phyloP scores from a whole-genome alignment of 2,888 invertebrate species.

The Lithodes maja region DNA sequence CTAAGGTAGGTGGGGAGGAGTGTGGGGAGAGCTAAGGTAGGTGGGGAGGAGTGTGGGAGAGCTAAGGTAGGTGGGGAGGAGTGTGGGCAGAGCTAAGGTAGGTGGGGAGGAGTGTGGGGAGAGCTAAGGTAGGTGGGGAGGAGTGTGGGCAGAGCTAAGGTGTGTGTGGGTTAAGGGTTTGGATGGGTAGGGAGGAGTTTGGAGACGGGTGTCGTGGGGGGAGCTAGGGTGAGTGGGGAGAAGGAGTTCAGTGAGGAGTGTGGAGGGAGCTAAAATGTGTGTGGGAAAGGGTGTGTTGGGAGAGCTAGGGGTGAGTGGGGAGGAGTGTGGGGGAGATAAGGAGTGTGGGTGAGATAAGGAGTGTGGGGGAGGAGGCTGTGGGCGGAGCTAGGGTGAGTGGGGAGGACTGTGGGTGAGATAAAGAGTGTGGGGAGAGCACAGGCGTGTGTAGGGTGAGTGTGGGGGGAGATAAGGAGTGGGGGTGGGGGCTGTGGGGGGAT shows the following conservation, averaged over 20 bases:
- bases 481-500: neutral
- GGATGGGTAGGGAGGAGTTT: neutral
- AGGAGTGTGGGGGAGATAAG: neutral
- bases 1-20: neutral
- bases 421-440: neutral
- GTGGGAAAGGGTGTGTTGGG: neutral
- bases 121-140: neutral
- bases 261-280: neutral
- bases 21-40: neutral
- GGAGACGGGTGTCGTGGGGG: neutral
- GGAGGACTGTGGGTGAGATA: neutral
- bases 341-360: neutral
- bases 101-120: neutral
- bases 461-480: neutral
- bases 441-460: neutral
- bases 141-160: neutral
- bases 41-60: too few species aligned
- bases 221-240: neutral
- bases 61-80: neutral
- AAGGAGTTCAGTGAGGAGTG: neutral
- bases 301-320: constrained; percentile 11
- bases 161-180: neutral
- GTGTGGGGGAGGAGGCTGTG: neutral
- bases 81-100: neutral
- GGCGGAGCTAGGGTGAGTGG: neutral